A percentile compares a stretch with the other conserved stretches of the same genome.
phyloP scores from a whole-genome alignment of 1,140 invertebrate genomes.

The Chionoecetes opilio region DNA sequence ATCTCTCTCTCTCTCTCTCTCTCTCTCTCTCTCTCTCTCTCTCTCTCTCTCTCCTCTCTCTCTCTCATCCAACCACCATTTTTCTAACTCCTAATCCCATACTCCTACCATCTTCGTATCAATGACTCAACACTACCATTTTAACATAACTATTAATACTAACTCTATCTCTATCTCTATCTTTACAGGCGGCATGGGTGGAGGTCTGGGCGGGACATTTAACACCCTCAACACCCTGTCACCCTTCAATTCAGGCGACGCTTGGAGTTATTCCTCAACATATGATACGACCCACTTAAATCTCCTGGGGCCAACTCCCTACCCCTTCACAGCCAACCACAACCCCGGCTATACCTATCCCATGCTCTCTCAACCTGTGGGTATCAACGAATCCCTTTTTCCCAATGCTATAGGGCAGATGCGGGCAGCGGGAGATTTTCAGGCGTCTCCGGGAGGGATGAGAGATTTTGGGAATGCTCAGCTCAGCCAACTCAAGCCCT shows the following conservation, averaged over 20 bases:
- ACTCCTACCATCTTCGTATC: no score
- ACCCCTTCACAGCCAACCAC: slow-evolving; percentile 79
- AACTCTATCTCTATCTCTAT: not conserved
- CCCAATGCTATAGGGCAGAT: slow-evolving; percentile 77
- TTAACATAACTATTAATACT: not conserved
- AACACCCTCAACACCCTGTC: slow-evolving; percentile 76
- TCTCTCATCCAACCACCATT: not conserved
- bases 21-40: not conserved
- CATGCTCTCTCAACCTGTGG: slow-evolving; percentile 80
- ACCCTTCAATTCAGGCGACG: slow-evolving; percentile 71
- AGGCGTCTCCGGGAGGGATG: slow-evolving; percentile 65
- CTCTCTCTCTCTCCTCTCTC: not conserved
- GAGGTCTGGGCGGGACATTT: slow-evolving; percentile 49
- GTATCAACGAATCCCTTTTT: slow-evolving; percentile 80
- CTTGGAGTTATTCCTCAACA: slow-evolving; percentile 78
- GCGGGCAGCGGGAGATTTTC: slow-evolving; percentile 76
- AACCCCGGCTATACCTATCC: slow-evolving; percentile 79
- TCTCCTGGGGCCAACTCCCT: slow-evolving; percentile 74
- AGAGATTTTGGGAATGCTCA: slow-evolving; percentile 67
- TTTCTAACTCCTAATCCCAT: not conserved
- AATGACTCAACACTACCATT: no score
- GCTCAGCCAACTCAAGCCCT: slow-evolving; percentile 74
- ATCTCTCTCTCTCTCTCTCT: not conserved
- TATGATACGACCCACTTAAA: slow-evolving; percentile 78
- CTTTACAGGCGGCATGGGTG: slow-evolving; percentile 45